These are phyloP conservation scores for Ornithoptera alexandrae DNA, from an alignment of 2,888 invertebrate genomes.

Conservation along the genomic window DNA sequence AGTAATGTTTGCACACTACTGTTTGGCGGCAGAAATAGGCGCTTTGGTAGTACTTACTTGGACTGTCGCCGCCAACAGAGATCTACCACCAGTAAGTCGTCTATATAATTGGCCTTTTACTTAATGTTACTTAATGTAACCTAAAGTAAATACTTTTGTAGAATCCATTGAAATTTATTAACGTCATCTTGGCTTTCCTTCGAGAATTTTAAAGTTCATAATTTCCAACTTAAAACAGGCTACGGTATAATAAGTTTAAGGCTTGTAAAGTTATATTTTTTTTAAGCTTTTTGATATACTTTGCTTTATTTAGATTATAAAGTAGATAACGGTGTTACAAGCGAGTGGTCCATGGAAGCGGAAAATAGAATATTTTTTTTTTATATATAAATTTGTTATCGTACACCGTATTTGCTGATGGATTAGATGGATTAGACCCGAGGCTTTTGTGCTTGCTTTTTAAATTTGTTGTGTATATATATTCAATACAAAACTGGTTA, in stretches of 20 bases:
- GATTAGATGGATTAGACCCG: constrained; percentile 1
- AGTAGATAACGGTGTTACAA: not conserved
- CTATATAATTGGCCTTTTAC: too few species aligned
- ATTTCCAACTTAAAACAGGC: not conserved
- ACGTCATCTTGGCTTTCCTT: not conserved
- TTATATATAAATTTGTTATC: not conserved
- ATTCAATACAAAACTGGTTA: not conserved
- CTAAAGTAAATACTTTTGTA: not conserved
- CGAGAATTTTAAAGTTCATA: not conserved
- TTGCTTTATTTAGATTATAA: not conserved
- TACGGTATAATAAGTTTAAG: constrained; percentile 6
- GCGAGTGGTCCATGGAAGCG: not conserved
- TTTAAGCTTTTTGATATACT: not conserved
- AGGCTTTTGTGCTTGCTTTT: not conserved
- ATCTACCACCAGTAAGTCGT: too few species aligned
- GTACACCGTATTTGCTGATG: not conserved
- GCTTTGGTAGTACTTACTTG: too few species aligned
- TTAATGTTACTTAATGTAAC: too few species aligned
- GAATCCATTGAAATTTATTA: constrained; percentile 1
- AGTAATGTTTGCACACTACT: too few species aligned
- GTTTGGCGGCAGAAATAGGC: too few species aligned
- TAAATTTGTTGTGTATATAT: not conserved
- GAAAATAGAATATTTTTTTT: not conserved
- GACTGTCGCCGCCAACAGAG: too few species aligned
- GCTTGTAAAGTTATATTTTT: not conserved